phyloP scores from a whole-genome alignment of 30 jellyfish, hydroid and myxozoan species.

The Euphysa ruthae region DNA sequence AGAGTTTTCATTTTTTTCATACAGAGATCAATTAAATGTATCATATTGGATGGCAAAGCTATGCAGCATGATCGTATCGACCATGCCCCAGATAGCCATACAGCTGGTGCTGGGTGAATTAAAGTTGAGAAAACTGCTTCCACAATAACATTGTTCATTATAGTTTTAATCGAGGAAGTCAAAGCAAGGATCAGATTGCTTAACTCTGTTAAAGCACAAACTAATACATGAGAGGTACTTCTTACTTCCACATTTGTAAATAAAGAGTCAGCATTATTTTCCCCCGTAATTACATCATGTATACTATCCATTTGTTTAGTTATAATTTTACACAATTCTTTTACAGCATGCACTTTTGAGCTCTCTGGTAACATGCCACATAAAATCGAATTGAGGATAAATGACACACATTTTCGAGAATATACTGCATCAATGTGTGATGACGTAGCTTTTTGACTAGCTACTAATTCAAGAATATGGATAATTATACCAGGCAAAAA shows the following conservation, averaged over 20 bases:
- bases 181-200: slow-evolving; percentile 65
- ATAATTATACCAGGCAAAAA: slow-evolving; percentile 53
- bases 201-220: slow-evolving; percentile 84
- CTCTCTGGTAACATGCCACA: slow-evolving; percentile 85
- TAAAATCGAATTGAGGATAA: slow-evolving; percentile 65
- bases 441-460: slow-evolving; percentile 83
- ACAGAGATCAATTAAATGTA: slow-evolving; percentile 57
- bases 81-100: slow-evolving; percentile 99
- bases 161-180: slow-evolving; percentile 70
- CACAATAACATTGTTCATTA: slow-evolving; percentile 39
- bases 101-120: slow-evolving; percentile 97
- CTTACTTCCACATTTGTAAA: slow-evolving; percentile 57
- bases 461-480: slow-evolving; percentile 80
- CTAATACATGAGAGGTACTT: slow-evolving; percentile 88
- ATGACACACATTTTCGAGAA: slow-evolving; percentile 83
- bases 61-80: slow-evolving; percentile 82
- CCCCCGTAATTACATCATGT: slow-evolving; percentile 65
- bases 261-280: slow-evolving; percentile 24
- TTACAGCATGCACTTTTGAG: slow-evolving; percentile 66
- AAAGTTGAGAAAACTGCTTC: slow-evolving; percentile 81
- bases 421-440: slow-evolving; percentile 94
- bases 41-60: slow-evolving; percentile 76
- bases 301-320: slow-evolving; percentile 74
- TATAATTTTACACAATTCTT: slow-evolving; percentile 76
- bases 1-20: slow-evolving; percentile 65